Evolutionary conservation across 2,888 invertebrate genomes (phyloP), one percentile per base, ranked within the genome.

Genomic region (Ornithoptera priamus): DNA sequence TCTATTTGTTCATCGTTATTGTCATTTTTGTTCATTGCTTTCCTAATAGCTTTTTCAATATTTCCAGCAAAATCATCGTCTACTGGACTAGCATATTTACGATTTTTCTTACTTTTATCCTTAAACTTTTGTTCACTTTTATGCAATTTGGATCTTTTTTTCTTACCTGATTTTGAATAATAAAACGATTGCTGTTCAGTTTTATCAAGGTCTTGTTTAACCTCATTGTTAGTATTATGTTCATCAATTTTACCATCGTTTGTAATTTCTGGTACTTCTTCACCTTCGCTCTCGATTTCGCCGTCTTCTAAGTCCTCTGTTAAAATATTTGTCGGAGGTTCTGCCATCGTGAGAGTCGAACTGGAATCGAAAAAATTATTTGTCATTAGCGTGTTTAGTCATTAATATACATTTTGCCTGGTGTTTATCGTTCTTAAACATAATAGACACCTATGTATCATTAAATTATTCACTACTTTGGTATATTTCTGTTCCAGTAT

Each of bases 271-370:
- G 75, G 72, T 60, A 78, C 77, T 74, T 91, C 90, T 77, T 93
- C 93, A 50, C 92, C 93, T 74, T 94, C 70, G 71, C 94, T 93
- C 77, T 97, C 97, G 76, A 97, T 97, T 87, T 97, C 97, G 63
- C 97, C 97, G 83, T 97, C 97, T 89, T 97, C 97, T 75, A 97
- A 93, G 84, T 97, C 97, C 81, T 95, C 91, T 24, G 86, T 74
- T 58, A 67, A 42, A 7, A 60, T 63, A 65, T 82, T 85, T 18
- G 81, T 73, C 69, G 78, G 77, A 36, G 83, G 72, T 50, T 90
- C 90, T 24, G 86, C 81, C 92, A 90, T 91, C 72, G 76, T 85
- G 72, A 85, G 80, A 65, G 78, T 79, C 71, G 83, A 82, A 79
- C 92, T 92, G 92, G 76, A 92, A 92, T 85, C 76, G 72, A 81